Percentiles rank a stretch among this genome's conserved stretches.
These are phyloP conservation scores for Sinosuthora webbiana DNA, from an alignment of 2,113 vertebrate species.

Conservation along the genomic window DNA sequence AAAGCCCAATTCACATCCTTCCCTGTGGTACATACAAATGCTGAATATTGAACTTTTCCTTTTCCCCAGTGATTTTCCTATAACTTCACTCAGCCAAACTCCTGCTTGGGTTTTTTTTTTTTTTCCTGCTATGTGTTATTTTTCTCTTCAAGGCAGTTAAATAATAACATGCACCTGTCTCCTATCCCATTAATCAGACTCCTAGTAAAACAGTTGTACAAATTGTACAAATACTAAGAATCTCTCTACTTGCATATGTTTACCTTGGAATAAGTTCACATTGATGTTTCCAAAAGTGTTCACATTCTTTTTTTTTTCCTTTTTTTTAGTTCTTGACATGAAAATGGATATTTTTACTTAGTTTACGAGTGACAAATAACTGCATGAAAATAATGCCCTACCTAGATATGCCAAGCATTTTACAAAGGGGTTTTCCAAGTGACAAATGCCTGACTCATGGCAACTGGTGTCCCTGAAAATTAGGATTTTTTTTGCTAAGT, in stretches of 20 bases:
- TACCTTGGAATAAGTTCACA: neutral
- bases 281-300: neutral
- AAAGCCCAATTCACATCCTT: neutral
- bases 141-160: neutral
- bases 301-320: neutral
- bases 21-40: neutral
- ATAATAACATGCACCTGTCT: neutral
- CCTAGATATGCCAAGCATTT: neutral
- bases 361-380: neutral
- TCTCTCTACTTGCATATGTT: neutral
- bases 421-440: neutral
- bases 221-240: neutral
- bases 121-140: neutral
- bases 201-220: neutral
- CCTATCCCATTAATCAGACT: neutral
- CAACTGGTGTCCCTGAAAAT: constrained; percentile 9
- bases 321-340: neutral
- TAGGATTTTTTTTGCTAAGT: neutral
- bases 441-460: neutral
- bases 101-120: neutral
- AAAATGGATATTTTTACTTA: neutral
- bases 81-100: neutral
- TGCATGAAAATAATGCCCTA: neutral
- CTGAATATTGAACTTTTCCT: neutral
- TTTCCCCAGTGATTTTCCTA: neutral